Base-by-base conservation (phyloP, 2,888 invertebrate species). In the Dasypogon diadema region DNA sequence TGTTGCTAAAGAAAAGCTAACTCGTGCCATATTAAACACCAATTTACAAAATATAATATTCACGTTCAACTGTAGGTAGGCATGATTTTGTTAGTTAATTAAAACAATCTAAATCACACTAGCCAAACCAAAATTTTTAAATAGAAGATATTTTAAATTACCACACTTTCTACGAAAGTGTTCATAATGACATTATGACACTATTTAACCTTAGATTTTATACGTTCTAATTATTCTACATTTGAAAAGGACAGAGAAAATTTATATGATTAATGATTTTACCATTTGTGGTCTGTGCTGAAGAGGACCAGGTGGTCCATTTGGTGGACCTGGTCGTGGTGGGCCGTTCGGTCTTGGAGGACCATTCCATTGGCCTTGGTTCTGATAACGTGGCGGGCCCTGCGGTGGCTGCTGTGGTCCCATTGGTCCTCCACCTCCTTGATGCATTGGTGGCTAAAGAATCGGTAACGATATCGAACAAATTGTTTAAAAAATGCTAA, bases 251-350 rank as follows among this genome's bases (percentile, higher is more conserved):
- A 51, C 54, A 70, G 70, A 70, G 30, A 70, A 70, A 54, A 70
- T 70, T 8, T 54, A 70, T 54, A 70, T 16, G 24, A 70, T 54
- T 76, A 58, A 63, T 65, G 79, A 76, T 65, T 82, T 85, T 85
- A 86, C 86, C 90, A 90, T 90, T 76, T 90, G 91, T 12, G 90
- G 90, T 76, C 90, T 87, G 79, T 90, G 89, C 12, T 87, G 87
- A 72, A 88, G 88, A 1, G 88, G 88, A 0, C 88, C 88, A 76
- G 89, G 84, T 74, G 86, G 86, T 78, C 86, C 86, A 81, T 85
- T 85, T 77, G 81, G 88, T 79, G 88, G 90, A 81, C 86, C 85
- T 76, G 86, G 86, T 72, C 87, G 79, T 68, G 89, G 89, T 70
- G 89, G 89, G 75, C 89, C 87, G 82, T 88, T 79, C 54, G 85